phyloP scores from a whole-genome alignment of 2,888 invertebrate species.

The Brachycybe producta region DNA sequence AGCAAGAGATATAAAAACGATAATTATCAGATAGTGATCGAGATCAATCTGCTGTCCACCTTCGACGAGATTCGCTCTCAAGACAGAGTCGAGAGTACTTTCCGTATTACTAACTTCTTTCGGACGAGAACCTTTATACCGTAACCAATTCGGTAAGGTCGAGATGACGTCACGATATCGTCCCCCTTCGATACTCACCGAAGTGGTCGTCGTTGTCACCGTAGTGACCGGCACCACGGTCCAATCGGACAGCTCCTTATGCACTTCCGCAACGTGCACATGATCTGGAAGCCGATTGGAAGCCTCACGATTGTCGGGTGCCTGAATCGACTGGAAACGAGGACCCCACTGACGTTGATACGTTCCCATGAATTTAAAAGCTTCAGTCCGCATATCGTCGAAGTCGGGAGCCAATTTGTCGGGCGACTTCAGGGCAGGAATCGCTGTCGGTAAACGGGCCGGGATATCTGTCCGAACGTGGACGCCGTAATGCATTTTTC shows the following conservation, averaged over 20 bases:
- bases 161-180: not conserved
- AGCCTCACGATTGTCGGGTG: not conserved
- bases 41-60: slow-evolving; percentile 14
- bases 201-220: not conserved
- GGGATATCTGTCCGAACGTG: too few relatives aligned
- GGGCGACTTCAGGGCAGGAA: too few relatives aligned
- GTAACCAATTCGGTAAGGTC: not conserved
- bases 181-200: not conserved
- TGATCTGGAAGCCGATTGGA: not conserved
- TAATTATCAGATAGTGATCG: slow-evolving; percentile 15
- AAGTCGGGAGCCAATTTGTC: not conserved
- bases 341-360: slow-evolving; percentile 10
- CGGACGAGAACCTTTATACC: not conserved
- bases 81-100: not conserved
- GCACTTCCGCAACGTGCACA: slow-evolving; percentile 14
- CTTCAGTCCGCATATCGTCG: slow-evolving; percentile 1
- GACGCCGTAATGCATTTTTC: too few relatives aligned
- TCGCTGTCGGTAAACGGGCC: too few relatives aligned
- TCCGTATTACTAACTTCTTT: too few relatives aligned
- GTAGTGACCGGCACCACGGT: not conserved
- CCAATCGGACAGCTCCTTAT: slow-evolving; percentile 17
- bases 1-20: slow-evolving; percentile 15
- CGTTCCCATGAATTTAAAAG: slow-evolving; percentile 9
- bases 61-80: not conserved
- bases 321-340: slow-evolving; percentile 3